Conservation (phyloP, 2,888 invertebrate genomes). For the Frankliniella intonsa region DNA sequence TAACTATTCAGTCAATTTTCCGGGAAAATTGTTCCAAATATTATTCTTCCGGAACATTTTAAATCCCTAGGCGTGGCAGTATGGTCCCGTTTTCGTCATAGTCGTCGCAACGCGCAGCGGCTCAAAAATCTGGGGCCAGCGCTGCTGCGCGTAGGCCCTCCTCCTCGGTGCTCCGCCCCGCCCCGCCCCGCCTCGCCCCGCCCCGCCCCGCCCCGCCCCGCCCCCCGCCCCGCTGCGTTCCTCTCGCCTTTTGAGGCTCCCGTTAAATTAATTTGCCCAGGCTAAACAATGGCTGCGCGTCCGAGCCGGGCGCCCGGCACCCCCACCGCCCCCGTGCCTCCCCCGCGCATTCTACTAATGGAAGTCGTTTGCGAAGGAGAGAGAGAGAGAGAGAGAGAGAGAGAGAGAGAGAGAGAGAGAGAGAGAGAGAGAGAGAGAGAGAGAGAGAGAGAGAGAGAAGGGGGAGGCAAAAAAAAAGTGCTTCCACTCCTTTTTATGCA, state of each 20-base stretch:
- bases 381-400: conserved; percentile 34
- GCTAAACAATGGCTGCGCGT: conserved; percentile 51
- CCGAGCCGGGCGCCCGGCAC: conserved; percentile 36
- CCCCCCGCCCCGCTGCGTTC: neutral
- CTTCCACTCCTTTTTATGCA: conserved; percentile 26
- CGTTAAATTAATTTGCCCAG: conserved; percentile 51
- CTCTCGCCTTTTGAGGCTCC: conserved; percentile 37
- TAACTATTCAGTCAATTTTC: no score
- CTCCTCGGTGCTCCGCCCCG: conserved; percentile 41
- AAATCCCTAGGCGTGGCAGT: no score
- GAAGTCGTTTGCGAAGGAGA: conserved; percentile 46
- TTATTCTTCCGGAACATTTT: no score
- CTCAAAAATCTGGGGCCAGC: no score
- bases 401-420: conserved; percentile 22
- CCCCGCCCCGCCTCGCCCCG: conserved; percentile 44
- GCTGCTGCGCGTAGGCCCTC: no score
- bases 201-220: conserved; percentile 43
- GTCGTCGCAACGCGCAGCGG: no score
- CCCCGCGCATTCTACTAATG: conserved; percentile 43
- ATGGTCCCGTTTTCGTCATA: no score
- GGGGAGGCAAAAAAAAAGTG: conserved; percentile 33
- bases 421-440: conserved; percentile 23
- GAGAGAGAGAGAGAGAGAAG: conserved; percentile 30
- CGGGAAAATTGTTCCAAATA: no score
- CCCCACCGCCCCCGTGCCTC: neutral